Base-by-base conservation (phyloP, 2,113 vertebrate genomes). In the Naja naja region DNA sequence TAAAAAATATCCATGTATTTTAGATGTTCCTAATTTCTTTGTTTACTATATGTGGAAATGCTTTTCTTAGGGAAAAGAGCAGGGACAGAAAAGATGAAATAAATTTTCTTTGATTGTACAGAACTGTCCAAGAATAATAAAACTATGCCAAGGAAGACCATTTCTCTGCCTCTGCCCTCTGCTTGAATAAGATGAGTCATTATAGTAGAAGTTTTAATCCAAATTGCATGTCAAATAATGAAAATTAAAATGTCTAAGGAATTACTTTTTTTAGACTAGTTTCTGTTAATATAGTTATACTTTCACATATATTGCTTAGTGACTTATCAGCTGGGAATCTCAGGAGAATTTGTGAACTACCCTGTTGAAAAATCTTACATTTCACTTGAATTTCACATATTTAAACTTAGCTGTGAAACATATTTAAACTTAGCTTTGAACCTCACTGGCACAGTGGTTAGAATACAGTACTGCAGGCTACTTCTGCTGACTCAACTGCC, bases 1-100 rank as follows among this genome's bases (percentile, higher is more conserved):
- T 45, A 74, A 92, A 92, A 92, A 92, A 92, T 54, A 45, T 60
- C 43, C 49, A 45, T 92, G 34, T 89, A 52, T 88, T 74, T 89
- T 81, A 43, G 25, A 89, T 43, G 34, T 74, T 69, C 45, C 87
- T 43, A 45, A 89, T 39, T 23, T 43, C 52, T 74, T 88, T 92
- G 49, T 88, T 92, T 88, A 92, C 85, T 87, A 54, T 43, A 34
- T 27, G 4, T 81, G 54, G n/a, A 92, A 81, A 74, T 45, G 47
- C 49, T 88, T 92, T 88, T 88, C 43, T 30, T 74, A 22, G 25
- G 53, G 25, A 60, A 60, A 53, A 88, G 52, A 53, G 14, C n/a
- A 88, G 49, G 34, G 30, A 53, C 10, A 34, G 22, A 25, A n/a
- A 89, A 88, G 7, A 49, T 4, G 52, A 45, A 45, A 85, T 30